A percentile compares a stretch with the other conserved stretches of the same genome.
Evolutionary conservation across 2,113 vertebrate species (phyloP).

Genomic region (Stercorarius parasiticus): DNA sequence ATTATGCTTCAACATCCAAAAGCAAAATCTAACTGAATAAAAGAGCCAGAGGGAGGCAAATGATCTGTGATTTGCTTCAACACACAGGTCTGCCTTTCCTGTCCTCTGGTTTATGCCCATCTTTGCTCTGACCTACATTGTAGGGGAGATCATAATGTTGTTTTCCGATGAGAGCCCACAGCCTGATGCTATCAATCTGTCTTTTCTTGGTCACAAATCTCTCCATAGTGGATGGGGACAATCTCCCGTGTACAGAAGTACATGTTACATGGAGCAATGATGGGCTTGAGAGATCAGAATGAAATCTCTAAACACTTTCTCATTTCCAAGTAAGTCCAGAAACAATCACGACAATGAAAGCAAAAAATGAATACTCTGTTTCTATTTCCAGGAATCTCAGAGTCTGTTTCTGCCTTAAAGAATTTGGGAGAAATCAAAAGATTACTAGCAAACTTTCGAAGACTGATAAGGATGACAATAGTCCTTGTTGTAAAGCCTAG

Average conservation of each 20-base stretch:
- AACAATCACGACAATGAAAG: neutral
- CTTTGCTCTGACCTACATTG: neutral
- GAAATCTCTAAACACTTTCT: neutral
- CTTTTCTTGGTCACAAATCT: neutral
- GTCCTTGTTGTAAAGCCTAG: neutral
- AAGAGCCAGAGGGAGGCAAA: neutral
- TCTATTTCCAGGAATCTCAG: neutral
- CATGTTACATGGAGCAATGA: neutral
- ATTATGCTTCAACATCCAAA: neutral
- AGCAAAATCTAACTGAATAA: neutral
- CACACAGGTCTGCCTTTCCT: neutral
- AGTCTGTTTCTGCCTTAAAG: neutral
- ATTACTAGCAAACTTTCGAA: fast-evolving
- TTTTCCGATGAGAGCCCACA: neutral
- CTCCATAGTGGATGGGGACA: fast-evolving
- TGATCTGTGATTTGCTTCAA: neutral
- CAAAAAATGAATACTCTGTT: neutral
- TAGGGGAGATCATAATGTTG: neutral
- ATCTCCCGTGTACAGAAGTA: neutral
- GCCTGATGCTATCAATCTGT: neutral
- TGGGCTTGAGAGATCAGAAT: fast-evolving
- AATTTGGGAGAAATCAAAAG: neutral
- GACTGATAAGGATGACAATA: neutral
- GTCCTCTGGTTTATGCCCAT: fast-evolving
- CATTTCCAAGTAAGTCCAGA: neutral